Evolutionary conservation across 2,113 vertebrate species (phyloP).

Genomic region (Gila orcuttii): DNA sequence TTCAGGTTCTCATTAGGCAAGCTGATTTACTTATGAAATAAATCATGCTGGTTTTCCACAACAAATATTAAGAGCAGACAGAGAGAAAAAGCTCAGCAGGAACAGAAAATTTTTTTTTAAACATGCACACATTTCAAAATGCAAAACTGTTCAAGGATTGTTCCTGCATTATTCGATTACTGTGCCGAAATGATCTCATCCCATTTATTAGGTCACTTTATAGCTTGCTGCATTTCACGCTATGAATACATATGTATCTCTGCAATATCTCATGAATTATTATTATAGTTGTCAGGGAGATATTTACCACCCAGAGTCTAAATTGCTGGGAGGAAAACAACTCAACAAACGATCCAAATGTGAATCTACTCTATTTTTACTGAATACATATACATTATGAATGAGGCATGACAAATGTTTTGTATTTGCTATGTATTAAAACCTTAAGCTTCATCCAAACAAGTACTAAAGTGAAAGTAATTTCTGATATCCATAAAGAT

Average conservation of each 20-base stretch:
- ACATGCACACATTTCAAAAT: slow-evolving; percentile 32
- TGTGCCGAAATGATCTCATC: slow-evolving; percentile 44
- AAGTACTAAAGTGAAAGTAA: background rate
- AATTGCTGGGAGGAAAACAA: slow-evolving; percentile 30
- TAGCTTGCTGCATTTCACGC: slow-evolving; percentile 4
- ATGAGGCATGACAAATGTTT: slow-evolving; percentile 13
- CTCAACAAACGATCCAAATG: slow-evolving; percentile 14
- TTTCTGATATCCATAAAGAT: slow-evolving; percentile 1
- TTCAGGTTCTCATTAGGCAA: slow-evolving; percentile 39
- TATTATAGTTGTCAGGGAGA: slow-evolving; percentile 36
- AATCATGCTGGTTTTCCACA: slow-evolving; percentile 32
- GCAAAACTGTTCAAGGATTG: background rate
- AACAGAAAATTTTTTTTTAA: background rate
- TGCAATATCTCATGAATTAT: slow-evolving; percentile 38
- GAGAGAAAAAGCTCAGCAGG: slow-evolving; percentile 42
- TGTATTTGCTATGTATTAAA: background rate
- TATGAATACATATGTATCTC: slow-evolving; percentile 26
- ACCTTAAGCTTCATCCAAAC: slow-evolving; percentile 1
- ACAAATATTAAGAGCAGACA: slow-evolving; percentile 44
- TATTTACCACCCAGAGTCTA: slow-evolving; percentile 28
- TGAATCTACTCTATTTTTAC: background rate
- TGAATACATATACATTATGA: slow-evolving; percentile 15
- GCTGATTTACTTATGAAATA: slow-evolving; percentile 52
- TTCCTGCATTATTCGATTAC: slow-evolving; percentile 45
- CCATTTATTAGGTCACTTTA: slow-evolving; percentile 50